These are phyloP conservation scores for Dromiciops gliroides DNA, from an alignment of 2,113 vertebrate genomes.

Conservation along the genomic window DNA sequence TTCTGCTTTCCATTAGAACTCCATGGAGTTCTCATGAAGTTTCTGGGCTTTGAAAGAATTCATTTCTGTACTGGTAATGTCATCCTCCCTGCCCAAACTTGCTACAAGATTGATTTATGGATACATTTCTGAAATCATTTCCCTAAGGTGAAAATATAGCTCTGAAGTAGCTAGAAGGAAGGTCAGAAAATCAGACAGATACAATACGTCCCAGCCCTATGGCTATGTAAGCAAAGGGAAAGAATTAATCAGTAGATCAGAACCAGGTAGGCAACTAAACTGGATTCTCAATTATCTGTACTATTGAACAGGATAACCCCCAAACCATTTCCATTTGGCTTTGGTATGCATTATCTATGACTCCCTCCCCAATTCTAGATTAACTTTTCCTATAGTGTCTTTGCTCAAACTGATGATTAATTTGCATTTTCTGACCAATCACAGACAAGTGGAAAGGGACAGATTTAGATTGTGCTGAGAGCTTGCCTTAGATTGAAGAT, in stretches of 20 bases:
- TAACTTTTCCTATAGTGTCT: neutral
- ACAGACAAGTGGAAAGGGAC: neutral
- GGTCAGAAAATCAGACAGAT: neutral
- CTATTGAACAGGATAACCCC: conserved; percentile 28
- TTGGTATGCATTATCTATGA: neutral
- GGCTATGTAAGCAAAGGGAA: neutral
- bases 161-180: neutral
- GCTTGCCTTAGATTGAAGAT: neutral
- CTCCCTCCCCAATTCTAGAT: neutral
- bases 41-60: neutral
- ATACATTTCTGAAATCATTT: neutral
- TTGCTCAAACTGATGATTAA: conserved; percentile 16
- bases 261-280: neutral
- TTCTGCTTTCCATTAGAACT: too few species aligned
- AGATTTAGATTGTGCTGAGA: neutral
- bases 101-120: neutral
- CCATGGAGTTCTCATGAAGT: too few species aligned
- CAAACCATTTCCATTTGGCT: neutral
- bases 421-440: neutral
- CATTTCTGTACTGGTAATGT: neutral
- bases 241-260: neutral
- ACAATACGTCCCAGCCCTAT: neutral
- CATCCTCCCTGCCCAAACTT: neutral
- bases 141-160: neutral
- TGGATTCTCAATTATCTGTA: neutral